Conservation (phyloP, 2,797 vertebrate genomes). For the Brotogeris chrysoptera region DNA sequence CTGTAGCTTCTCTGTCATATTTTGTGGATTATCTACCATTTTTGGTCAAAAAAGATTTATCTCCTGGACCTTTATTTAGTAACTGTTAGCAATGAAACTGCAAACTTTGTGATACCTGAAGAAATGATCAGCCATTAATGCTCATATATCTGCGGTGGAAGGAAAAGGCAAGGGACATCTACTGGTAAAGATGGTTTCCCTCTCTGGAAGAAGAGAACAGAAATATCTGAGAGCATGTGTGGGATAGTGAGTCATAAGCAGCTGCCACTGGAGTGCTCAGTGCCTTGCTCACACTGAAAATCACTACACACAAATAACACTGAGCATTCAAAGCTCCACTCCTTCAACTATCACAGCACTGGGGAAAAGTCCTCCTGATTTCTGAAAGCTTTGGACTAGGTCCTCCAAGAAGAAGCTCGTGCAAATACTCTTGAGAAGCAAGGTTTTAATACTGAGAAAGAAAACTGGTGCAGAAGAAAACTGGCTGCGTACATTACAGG, state of each 20-base stretch:
- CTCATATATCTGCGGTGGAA: background rate
- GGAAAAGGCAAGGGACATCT: background rate
- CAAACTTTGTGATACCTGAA: background rate
- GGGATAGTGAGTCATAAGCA: background rate
- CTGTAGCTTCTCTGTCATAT: background rate
- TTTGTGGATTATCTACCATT: background rate
- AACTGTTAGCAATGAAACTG: background rate
- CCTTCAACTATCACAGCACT: background rate
- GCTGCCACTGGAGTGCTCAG: background rate
- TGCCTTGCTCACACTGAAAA: background rate
- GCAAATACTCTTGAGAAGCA: background rate
- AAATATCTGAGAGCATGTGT: background rate
- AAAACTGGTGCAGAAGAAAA: background rate
- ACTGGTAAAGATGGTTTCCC: background rate
- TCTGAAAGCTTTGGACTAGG: background rate
- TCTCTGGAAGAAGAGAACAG: background rate
- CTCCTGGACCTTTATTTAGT: background rate
- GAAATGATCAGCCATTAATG: background rate
- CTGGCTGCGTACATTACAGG: fast-evolving
- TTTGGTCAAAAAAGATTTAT: background rate
- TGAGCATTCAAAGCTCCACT: background rate
- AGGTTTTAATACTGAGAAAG: background rate
- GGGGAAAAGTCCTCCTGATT: background rate
- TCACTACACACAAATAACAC: background rate
- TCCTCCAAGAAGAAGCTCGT: background rate